Percentiles rank a stretch among this genome's conserved stretches.
phyloP scores from a whole-genome alignment of 2,797 vertebrate genomes.

The Amblyopsis hoosieri region DNA sequence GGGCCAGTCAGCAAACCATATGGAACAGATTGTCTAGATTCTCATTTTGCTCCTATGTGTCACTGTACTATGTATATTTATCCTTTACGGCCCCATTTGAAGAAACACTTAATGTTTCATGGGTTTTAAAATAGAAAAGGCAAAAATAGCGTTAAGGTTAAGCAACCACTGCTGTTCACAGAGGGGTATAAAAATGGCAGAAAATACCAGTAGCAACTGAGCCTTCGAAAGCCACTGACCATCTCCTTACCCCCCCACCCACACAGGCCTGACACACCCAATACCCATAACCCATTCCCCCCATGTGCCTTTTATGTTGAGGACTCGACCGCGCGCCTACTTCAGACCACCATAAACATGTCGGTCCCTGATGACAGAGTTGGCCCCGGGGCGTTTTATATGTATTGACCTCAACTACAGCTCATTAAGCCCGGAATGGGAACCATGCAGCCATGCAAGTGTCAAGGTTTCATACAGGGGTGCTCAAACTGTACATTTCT shows the following conservation, averaged over 20 bases:
- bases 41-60: conserved; percentile 58
- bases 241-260: conserved; percentile 68
- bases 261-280: conserved; percentile 69
- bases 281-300: conserved; percentile 64
- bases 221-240: conserved; percentile 78
- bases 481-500: conserved; percentile 38
- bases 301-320: conserved; percentile 77
- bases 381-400: conserved; percentile 77
- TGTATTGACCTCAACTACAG: conserved; percentile 85
- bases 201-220: conserved; percentile 72
- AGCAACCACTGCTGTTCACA: conserved; percentile 58
- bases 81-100: conserved; percentile 79
- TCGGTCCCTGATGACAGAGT: conserved; percentile 83
- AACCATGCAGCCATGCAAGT: conserved; percentile 79
- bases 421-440: conserved; percentile 84
- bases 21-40: conserved; percentile 74
- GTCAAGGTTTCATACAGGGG: conserved; percentile 66
- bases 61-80: conserved; percentile 73
- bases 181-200: conserved; percentile 67
- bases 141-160: conserved; percentile 79
- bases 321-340: conserved; percentile 80
- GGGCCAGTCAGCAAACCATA: conserved; percentile 58
- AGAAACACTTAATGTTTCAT: conserved; percentile 79
- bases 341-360: conserved; percentile 86
- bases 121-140: conserved; percentile 79